Base-by-base conservation (phyloP, 2,113 vertebrate genomes). In the Phyllostomus hastatus region DNA sequence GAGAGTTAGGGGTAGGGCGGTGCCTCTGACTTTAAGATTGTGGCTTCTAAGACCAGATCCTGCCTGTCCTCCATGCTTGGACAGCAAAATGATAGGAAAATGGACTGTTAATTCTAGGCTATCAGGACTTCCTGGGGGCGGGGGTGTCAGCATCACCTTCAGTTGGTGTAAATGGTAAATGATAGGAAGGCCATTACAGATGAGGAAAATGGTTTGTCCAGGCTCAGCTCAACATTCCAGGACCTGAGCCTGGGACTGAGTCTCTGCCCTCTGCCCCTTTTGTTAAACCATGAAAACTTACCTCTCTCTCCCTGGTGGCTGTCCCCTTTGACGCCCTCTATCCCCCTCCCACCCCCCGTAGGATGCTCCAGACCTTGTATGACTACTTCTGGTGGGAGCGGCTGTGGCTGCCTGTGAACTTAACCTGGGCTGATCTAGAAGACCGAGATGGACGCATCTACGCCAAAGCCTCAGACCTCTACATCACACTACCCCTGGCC, bases 311-410 rank as follows among this genome's bases (percentile, higher is more conserved):
- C 19, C 15, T 5, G 20, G 4, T 33, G 38, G 75, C 43, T 54
- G 16, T 46, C 46, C n/a, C n/a, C 28, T 72, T 10, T 91, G 83
- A 96, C 33, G 10, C 10, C 66, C 28, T 82, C 64, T 28, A 0
- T n/a, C 3, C 28, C 28, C 16, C 31, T 28, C 1, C 41, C 17
- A 12, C 9, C 38, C 6, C 3, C 0, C 50, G 31, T 98, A 99
- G 99, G 97, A 99, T 99, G 99, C 98, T 99, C 59, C 98, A 98
- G 90, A 98, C 98, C 52, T 94, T 99, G 95, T 99, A 99, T 72
- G 98, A 99, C 70, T 99, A 98, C 91, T 99, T 99, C 96, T 99
- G 99, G 99, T 99, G 99, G 99, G 99, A 99, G 91, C 98, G 98
- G 90, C 99, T 99, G 35, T 99, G 99, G 99, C 99, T 99, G 75